Base-by-base conservation (phyloP, 2,113 vertebrate genomes). In the Crotalus helleri region DNA sequence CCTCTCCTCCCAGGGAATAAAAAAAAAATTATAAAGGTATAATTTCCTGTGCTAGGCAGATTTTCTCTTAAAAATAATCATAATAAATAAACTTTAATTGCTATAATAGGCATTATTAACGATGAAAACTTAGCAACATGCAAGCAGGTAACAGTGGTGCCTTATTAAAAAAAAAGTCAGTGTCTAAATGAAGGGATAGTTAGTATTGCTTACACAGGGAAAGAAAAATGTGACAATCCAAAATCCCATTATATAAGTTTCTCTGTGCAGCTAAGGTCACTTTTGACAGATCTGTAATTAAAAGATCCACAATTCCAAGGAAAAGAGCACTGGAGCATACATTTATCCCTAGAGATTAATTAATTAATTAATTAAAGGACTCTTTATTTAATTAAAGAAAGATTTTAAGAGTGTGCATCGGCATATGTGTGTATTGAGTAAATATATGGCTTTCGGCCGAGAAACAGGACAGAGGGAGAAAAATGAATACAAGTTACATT, bases 11-110 rank as follows among this genome's bases (percentile, higher is more conserved):
- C 33, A 88, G 1, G 6, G n/a, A 0, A 90, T 88, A 94, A 95
- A 94, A 92, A 85, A 64, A 44, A 46, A 46, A 46, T 1, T 19
- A 94, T 55, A 89, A 46, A 74, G 44, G 53, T 46, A 87, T 69
- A 91, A 97, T 69, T 96, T 92, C 89, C 88, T 54, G 59, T 93
- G 95, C 92, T 92, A 92, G 92, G 39, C 69, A 95, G 90, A 90
- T 92, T 95, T 96, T 95, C 93, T 95, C 92, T 93, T 94, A 51
- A 93, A 96, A 89, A 85, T 95, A 97, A 96, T 96, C 94, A 96
- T 90, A 95, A 97, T 92, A 90, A 94, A 93, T 87, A 64, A 46
- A 87, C 85, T 95, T 94, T 97, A 95, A 94, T 88, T 92, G 91
- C 90, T 91, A 94, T 94, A 92, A 96, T 93, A 95, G 95, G 93